Evolutionary conservation across 1,140 invertebrate genomes (phyloP).

Genomic region (Homarus americanus): DNA sequence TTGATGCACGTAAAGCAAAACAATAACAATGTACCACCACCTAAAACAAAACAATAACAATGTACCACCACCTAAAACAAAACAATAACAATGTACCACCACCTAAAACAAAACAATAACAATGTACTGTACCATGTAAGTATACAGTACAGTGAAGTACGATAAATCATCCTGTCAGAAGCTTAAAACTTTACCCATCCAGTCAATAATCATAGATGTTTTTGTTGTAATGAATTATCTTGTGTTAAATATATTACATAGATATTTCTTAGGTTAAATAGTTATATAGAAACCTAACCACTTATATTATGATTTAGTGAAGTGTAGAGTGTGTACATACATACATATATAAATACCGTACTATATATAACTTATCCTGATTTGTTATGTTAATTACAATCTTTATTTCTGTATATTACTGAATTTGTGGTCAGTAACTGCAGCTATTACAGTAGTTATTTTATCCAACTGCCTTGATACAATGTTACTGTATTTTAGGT

Average conservation of each 20-base stretch:
- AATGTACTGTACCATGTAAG: not conserved
- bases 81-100: not conserved
- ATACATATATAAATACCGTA: too few species aligned
- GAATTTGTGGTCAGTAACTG: too few species aligned
- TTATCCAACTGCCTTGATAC: too few species aligned
- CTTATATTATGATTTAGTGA: not conserved
- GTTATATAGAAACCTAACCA: not conserved
- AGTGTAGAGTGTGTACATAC: not conserved
- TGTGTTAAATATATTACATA: not conserved
- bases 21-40: not conserved
- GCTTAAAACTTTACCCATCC: not conserved
- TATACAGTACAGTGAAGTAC: not conserved
- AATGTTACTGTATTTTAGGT: too few species aligned
- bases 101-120: not conserved
- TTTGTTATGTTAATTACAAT: too few species aligned
- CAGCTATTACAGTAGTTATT: too few species aligned
- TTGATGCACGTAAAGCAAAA: too few species aligned
- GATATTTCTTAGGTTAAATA: not conserved
- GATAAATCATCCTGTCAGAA: not conserved
- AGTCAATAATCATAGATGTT: not conserved
- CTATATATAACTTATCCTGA: too few species aligned
- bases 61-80: not conserved
- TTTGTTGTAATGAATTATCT: not conserved
- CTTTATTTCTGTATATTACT: too few species aligned
- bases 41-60: not conserved